Base-by-base conservation (phyloP, 2,888 invertebrate genomes). In the Flabesymbios commensalis region DNA sequence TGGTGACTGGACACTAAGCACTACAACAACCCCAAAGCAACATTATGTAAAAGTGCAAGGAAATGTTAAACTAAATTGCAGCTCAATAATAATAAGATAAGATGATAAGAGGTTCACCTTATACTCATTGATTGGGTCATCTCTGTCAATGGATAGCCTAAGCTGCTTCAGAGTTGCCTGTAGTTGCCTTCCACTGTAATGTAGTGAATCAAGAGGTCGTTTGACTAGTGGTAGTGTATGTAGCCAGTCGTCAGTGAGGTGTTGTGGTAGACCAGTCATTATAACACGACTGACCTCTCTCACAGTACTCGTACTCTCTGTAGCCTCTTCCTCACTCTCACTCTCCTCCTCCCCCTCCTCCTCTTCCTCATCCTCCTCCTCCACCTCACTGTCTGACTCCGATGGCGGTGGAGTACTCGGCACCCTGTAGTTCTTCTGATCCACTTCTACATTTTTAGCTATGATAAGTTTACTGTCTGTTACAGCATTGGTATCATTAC, bases 91-190 rank as follows among this genome's bases (percentile, higher is more conserved):
- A 22, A 10, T 7, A 22, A n/a, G 22, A 14, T 19, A 17, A 10
- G 17, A 17, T 22, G n/a, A 10, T 19, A 7, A 19, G 5, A 7
- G 19, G 55, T 43, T 54, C 58, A 75, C 75, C 71, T 75, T 77
- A 65, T 76, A 80, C 57, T 79, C 79, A 47, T 76, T 74, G 28
- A 68, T 61, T 3, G 77, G 74, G 52, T 78, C 76, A 19, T 74
- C 75, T 32, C 69, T 66, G 28, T 74, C 73, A 17, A 79, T 64
- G 63, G 69, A 70, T 32, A 70, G 68, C 10, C 60, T 43, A 51
- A 75, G 58, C 28, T 57, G 54, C 28, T 61, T 45, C 31, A 67
- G 54, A 3, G 64, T 54, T 31, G 52, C 51, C 43, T 62, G 51
- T 26, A 71, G 62, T 72, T 61, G 28, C 62, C 64, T 32, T 66